Conservation (phyloP, 2,888 invertebrate genomes). For the Heliconius aoede region DNA sequence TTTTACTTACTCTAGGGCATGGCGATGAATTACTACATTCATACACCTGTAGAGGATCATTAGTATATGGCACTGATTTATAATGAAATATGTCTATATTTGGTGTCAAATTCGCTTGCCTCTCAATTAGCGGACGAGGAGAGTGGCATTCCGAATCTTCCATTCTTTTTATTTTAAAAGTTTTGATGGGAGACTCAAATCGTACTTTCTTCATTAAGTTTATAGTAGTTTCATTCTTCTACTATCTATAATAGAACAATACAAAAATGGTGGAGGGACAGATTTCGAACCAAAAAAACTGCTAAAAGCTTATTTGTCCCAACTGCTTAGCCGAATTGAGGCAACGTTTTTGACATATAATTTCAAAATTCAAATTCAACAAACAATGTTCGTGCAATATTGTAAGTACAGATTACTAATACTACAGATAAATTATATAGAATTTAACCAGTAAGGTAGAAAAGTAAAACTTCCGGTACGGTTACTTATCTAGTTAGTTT, state of each 20-base stretch:
- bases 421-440: background rate
- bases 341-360: conserved; percentile 3
- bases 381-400: background rate
- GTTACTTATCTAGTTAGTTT: no score
- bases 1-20: conserved; percentile 66
- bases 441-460: background rate
- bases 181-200: conserved; percentile 64
- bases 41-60: conserved; percentile 68
- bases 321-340: background rate
- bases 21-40: conserved; percentile 70
- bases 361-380: conserved; percentile 16
- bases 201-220: conserved; percentile 76
- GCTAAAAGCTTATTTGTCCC: background rate
- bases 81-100: conserved; percentile 50
- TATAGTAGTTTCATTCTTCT: background rate
- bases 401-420: background rate
- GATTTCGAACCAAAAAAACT: background rate
- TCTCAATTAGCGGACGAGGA: conserved; percentile 70
- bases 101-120: conserved; percentile 54
- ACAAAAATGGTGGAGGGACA: background rate
- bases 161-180: conserved; percentile 56
- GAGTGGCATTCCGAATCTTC: conserved; percentile 73
- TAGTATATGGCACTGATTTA: conserved; percentile 57
- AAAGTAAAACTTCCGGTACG: no score
- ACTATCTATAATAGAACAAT: background rate